Evolutionary conservation across 2,888 invertebrate genomes (phyloP).

Genomic region (Osedax frankpressi): DNA sequence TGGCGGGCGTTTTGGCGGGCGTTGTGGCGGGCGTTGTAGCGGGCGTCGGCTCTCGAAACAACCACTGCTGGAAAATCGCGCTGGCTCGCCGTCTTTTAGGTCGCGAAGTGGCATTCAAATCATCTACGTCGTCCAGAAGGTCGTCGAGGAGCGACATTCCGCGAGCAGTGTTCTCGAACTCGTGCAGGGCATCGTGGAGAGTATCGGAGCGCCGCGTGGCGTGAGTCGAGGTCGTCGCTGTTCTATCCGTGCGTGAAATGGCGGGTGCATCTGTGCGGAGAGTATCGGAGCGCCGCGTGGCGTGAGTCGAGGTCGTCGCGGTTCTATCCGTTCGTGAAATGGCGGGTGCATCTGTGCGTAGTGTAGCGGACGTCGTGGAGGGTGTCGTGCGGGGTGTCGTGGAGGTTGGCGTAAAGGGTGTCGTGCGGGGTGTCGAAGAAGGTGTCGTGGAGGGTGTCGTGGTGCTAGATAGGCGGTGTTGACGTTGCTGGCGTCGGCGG

Average conservation of each 20-base stretch:
- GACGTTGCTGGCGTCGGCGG: background rate
- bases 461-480: background rate
- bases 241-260: background rate
- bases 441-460: background rate
- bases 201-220: background rate
- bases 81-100: background rate
- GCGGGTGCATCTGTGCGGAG: background rate
- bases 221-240: background rate
- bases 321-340: background rate
- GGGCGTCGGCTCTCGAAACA: background rate
- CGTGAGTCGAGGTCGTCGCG: background rate
- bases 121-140: background rate
- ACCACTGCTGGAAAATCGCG: background rate
- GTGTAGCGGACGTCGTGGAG: background rate
- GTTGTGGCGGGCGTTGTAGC: background rate
- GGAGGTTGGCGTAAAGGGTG: background rate
- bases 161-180: too few species aligned
- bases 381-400: too few species aligned
- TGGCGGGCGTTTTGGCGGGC: background rate
- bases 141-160: too few species aligned
- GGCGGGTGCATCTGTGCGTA: background rate
- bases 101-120: background rate
- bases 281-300: background rate
- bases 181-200: background rate
- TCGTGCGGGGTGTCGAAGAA: too few species aligned